Evolutionary conservation across 1,140 invertebrate genomes (phyloP).

Genomic region (Drosophila ficusphila): DNA sequence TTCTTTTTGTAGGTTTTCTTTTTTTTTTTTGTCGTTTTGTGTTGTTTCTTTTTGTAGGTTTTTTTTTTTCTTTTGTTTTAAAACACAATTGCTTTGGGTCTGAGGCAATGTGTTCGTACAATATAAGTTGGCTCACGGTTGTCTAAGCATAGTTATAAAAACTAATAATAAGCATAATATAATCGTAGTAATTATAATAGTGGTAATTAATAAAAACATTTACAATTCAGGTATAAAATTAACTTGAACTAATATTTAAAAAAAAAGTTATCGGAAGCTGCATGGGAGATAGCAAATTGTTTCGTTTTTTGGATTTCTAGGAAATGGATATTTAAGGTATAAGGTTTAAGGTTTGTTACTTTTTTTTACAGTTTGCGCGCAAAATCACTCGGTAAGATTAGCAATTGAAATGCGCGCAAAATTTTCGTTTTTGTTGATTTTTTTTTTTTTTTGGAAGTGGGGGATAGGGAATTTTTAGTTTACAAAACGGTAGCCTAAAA

Average conservation of each 20-base stretch:
- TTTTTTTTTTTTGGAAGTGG: neutral
- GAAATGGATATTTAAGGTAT: constrained; percentile 1
- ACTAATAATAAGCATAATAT: constrained; percentile 46
- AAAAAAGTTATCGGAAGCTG: neutral
- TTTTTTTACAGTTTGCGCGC: constrained; percentile 24
- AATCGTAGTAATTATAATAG: constrained; percentile 48
- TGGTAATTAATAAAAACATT: constrained; percentile 53
- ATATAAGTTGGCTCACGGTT: constrained; percentile 18
- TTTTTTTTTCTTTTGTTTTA: constrained; percentile 36
- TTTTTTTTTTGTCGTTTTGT: constrained; percentile 47
- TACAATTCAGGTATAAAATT: constrained; percentile 17
- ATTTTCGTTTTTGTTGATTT: constrained; percentile 27
- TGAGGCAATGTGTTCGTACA: constrained; percentile 50
- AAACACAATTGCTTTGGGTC: constrained; percentile 50
- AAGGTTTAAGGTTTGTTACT: constrained; percentile 4
- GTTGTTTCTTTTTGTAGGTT: constrained; percentile 30
- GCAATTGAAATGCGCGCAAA: constrained; percentile 39
- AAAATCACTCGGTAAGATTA: constrained; percentile 69
- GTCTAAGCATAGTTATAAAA: constrained; percentile 22
- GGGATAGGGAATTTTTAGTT: neutral
- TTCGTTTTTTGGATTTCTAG: neutral
- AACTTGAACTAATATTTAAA: constrained; percentile 6
- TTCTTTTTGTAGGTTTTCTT: constrained; percentile 44
- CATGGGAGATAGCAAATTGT: neutral
- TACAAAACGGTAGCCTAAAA: constrained; percentile 3